Base-by-base conservation (phyloP, 2,113 vertebrate species). In the Clupea harengus region DNA sequence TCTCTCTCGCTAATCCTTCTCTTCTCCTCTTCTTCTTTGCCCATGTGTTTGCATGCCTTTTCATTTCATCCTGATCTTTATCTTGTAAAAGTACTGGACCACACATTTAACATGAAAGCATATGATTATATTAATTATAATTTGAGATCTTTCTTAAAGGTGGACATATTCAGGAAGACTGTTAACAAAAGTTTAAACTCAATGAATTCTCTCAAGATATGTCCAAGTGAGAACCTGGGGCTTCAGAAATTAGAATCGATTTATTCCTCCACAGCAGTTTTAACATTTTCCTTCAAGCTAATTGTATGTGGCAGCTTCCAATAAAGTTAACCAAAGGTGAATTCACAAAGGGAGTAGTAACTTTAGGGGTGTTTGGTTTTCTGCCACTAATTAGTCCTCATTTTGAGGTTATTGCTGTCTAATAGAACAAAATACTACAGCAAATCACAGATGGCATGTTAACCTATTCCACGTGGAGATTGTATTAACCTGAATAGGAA, bases 241-340 rank as follows among this genome's bases (percentile, higher is more conserved):
- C 90, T 92, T 83, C 75, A 89, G 81, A 93, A 92, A 94, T 92
- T 94, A 90, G 89, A 91, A 94, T 94, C 92, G 93, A 93, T 94
- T 92, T 80, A 47, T 85, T 92, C 87, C 88, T 91, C 87, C 85
- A 84, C 87, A 85, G 90, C 28, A 6, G 89, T 89, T 86, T 87
- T 92, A 90, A 91, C 92, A 92, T 93, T 93, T 92, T 93, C 88
- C 87, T 81, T 39, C 39, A 39, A 86, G 90, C 90, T 94, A 93
- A 94, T 93, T 93, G 90, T 88, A 85, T 87, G 84, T 89, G 91
- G 83, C 91, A 92, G 89, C 82, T 46, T 47, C 78, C 82, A 85
- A 89, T 92, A 78, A 85, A 82, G 64, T 49, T 39, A 81, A 84
- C 89, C 84, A 72, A 86, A 89, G 82, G 45, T 85, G 72, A 85